Base-by-base conservation (phyloP, 2,888 invertebrate genomes). In the Cantharis nigra region DNA sequence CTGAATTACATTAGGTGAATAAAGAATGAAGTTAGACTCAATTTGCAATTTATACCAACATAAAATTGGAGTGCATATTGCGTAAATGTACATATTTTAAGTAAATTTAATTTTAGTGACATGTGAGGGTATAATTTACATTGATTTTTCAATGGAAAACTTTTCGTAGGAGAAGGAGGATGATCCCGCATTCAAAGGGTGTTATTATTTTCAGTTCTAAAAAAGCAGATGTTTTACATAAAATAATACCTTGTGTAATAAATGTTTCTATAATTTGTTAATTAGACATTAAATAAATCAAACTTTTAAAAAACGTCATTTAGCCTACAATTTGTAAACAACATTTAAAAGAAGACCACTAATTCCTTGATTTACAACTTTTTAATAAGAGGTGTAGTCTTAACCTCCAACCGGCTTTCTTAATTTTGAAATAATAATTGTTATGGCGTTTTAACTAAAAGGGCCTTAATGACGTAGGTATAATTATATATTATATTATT, bases 401-500 rank as follows among this genome's bases (percentile, higher is more conserved):
- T 49, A 49, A 49, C 33, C n/a, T 49, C n/a, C 49, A 49, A 49
- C n/a, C 49, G 49, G 49, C 49, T n/a, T 49, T 49, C 49, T 49
- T 49, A 49, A n/a, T 49, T 49, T 49, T 49, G 7, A 49, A 49
- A n/a, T n/a, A n/a, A 49, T 49, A 49, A 49, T n/a, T n/a, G n/a
- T 49, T 33, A n/a, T 33, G 13, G 13, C 33, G n/a, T 33, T 49
- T 49, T n/a, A 49, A 49, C 49, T 49, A 49, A 49, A 49, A 14
- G 65, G 18, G 20, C 20, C 13, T 9, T 23, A 67, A 67, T 67
- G 13, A 13, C 9, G 26, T 67, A 67, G 23, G 63, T 72, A 75
- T 71, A 76, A 76, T 71, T 73, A 78, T 63, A 69, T 62, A 62
- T 16, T 28, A 78, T 30, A 30, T 9, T 30, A 62, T 16, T 28